Evolutionary conservation across 2,113 vertebrate genomes (phyloP).

Genomic region (Onychostoma macrolepis): DNA sequence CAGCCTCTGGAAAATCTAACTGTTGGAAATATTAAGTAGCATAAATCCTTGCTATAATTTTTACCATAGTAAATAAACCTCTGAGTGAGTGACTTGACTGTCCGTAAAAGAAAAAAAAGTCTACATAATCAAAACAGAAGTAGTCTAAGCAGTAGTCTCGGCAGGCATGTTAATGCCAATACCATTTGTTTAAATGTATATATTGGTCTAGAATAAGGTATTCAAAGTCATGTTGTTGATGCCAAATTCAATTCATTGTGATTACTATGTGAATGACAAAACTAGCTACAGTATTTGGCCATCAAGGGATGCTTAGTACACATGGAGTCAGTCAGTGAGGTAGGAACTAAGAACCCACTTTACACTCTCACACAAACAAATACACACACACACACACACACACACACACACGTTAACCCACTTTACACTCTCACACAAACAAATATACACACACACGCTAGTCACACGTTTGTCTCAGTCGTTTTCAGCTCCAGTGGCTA

Average conservation of each 20-base stretch:
- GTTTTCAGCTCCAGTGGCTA: constrained; percentile 1
- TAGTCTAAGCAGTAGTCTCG: neutral
- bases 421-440: neutral
- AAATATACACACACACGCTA: neutral
- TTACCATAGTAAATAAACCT: neutral
- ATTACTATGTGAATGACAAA: neutral
- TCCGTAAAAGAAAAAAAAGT: neutral
- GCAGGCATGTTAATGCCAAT: neutral
- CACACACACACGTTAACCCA: neutral
- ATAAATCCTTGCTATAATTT: neutral
- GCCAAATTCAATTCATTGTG: neutral
- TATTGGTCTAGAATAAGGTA: neutral
- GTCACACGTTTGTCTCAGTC: neutral
- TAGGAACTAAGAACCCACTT: neutral
- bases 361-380: neutral
- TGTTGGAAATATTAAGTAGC: neutral
- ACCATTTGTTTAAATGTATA: neutral
- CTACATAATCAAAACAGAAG: neutral
- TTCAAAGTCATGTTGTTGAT: neutral
- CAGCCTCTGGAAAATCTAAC: constrained; percentile 8
- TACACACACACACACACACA: too few relatives aligned
- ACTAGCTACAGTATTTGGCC: neutral
- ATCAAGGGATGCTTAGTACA: neutral
- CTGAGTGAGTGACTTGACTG: neutral
- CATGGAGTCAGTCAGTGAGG: neutral